These are phyloP conservation scores for Callipepla squamata DNA, from an alignment of 2,113 vertebrate species.

Conservation along the genomic window DNA sequence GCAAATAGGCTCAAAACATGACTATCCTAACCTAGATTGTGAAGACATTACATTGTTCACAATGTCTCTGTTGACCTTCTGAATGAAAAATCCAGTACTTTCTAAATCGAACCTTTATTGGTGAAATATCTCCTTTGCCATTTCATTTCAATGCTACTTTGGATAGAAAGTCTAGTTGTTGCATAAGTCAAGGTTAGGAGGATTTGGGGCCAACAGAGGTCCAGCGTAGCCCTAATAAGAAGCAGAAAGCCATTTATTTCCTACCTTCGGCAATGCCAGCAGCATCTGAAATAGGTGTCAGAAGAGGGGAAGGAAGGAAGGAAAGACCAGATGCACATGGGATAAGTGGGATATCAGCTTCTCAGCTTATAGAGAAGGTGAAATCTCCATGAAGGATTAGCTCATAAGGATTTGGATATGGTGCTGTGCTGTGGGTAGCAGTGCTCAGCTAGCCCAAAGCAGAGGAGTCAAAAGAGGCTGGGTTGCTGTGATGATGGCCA, in stretches of 20 bases:
- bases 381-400: rapidly evolving
- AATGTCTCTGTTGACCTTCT: background rate
- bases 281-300: background rate
- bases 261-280: background rate
- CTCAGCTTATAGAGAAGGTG: background rate
- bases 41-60: background rate
- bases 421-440: background rate
- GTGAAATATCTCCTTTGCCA: background rate
- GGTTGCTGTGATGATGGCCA: background rate
- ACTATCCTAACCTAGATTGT: background rate
- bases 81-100: background rate
- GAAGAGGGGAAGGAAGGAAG: background rate
- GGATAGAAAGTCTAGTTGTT: background rate
- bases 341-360: background rate
- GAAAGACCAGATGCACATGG: background rate
- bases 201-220: background rate
- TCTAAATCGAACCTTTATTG: background rate
- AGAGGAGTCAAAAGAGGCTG: background rate
- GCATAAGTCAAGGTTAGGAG: background rate
- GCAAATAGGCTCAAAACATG: background rate
- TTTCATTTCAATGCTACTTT: background rate
- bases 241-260: background rate
- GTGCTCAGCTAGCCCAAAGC: rapidly evolving
- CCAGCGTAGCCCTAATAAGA: background rate
- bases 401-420: rapidly evolving